These are phyloP conservation scores for Julus scandinavius DNA, from an alignment of 2,888 invertebrate species.

Conservation along the genomic window DNA sequence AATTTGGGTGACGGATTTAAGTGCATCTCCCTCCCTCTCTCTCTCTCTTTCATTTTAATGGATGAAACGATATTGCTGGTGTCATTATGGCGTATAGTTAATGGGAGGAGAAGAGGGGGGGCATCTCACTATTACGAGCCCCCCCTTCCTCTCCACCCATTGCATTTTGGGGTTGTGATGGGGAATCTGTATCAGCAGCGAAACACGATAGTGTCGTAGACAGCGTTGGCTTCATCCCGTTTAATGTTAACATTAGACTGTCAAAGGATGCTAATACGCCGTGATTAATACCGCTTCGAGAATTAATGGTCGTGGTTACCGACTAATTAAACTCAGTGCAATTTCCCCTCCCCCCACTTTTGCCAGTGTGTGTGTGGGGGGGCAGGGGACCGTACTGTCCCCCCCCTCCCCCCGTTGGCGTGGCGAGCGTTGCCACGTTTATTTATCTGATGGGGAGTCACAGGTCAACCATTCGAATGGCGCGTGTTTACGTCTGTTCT, in stretches of 20 bases:
- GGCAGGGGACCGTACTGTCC: background rate
- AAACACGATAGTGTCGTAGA: slow-evolving; percentile 43
- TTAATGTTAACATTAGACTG: slow-evolving; percentile 53
- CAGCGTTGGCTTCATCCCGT: slow-evolving; percentile 18
- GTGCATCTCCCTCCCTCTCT: background rate
- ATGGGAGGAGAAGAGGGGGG: background rate
- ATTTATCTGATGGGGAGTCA: background rate
- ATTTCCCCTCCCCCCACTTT: slow-evolving; percentile 10
- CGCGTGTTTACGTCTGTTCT: background rate
- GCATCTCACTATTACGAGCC: background rate
- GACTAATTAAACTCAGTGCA: slow-evolving; percentile 48
- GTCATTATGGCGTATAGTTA: slow-evolving; percentile 28
- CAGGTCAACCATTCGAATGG: slow-evolving; percentile 10
- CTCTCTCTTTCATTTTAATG: slow-evolving; percentile 32
- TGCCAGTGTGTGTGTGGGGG: background rate
- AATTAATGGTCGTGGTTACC: slow-evolving; percentile 53
- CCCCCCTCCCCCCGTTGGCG: background rate
- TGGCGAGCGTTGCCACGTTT: too few species aligned
- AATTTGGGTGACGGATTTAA: slow-evolving; percentile 35
- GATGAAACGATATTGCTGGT: slow-evolving; percentile 45
- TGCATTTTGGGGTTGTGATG: background rate
- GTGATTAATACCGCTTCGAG: slow-evolving; percentile 53
- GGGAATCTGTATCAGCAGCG: slow-evolving; percentile 42
- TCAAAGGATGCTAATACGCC: slow-evolving; percentile 54
- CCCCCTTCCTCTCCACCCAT: background rate